Conservation (phyloP, 1,140 invertebrate species). For the Diabrotica undecimpunctata region DNA sequence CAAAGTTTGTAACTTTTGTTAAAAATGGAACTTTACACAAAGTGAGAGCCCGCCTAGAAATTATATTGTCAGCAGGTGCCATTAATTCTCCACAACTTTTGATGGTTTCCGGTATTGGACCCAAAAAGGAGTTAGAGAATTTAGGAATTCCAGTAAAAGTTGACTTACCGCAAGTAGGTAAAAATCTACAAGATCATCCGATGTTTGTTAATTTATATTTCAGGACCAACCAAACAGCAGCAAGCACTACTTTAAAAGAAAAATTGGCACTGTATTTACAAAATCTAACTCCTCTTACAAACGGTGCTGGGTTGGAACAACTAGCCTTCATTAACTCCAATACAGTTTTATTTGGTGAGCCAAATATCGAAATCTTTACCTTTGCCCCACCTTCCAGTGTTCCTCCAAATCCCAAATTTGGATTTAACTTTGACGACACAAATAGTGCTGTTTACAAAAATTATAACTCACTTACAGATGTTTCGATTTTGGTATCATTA, state of each 20-base stretch:
- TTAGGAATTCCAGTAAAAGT: conserved; percentile 61
- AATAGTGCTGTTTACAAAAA: too few relatives aligned
- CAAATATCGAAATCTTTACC: not conserved
- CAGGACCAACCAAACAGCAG: conserved; percentile 23
- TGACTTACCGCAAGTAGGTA: conserved; percentile 63
- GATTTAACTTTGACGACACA: not conserved
- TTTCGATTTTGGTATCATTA: conserved; percentile 57
- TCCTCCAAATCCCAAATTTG: not conserved
- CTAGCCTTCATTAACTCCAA: conserved; percentile 8
- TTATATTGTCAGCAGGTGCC: conserved; percentile 71
- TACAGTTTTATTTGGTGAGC: not conserved
- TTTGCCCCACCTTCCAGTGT: not conserved
- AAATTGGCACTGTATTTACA: conserved; percentile 19
- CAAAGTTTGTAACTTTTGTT: conserved; percentile 68
- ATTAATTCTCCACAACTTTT: conserved; percentile 73
- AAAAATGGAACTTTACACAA: conserved; percentile 49
- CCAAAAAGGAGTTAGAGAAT: conserved; percentile 62
- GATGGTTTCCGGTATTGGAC: conserved; percentile 82
- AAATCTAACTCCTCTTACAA: conserved; percentile 14
- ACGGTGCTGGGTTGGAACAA: not conserved
- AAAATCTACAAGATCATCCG: conserved; percentile 75
- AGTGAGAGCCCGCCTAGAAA: conserved; percentile 58
- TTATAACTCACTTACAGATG: conserved; percentile 29
- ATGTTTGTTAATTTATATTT: conserved; percentile 53
- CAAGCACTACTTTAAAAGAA: conserved; percentile 4